Evolutionary conservation across 2,888 invertebrate species (phyloP).

Genomic region (Eledona agricola): DNA sequence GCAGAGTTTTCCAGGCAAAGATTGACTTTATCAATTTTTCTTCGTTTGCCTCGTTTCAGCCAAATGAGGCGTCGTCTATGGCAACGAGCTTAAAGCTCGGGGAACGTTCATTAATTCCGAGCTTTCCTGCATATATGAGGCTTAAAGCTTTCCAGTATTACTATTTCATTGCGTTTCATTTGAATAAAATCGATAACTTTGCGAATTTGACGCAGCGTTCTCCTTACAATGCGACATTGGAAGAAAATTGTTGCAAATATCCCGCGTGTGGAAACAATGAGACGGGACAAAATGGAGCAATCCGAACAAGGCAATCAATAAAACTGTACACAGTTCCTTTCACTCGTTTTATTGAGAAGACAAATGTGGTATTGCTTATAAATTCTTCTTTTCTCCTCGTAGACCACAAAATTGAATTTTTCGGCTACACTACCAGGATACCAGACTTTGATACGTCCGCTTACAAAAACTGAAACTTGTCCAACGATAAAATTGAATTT

Average conservation of each 20-base stretch:
- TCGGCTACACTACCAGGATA: no score
- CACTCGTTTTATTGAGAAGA: conserved; percentile 17
- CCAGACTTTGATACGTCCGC: no score
- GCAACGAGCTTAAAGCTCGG: conserved; percentile 16
- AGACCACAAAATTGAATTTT: no score
- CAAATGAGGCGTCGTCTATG: conserved; percentile 8
- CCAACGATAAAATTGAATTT: no score
- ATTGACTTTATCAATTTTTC: not conserved
- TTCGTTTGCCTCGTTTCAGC: not conserved
- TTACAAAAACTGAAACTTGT: no score
- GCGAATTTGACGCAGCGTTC: conserved; percentile 6
- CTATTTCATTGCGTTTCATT: conserved; percentile 12
- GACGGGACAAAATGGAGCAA: conserved; percentile 8
- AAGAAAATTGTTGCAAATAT: conserved; percentile 7
- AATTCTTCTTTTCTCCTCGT: no score
- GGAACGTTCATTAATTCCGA: conserved; percentile 22
- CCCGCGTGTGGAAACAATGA: conserved; percentile 5
- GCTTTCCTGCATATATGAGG: conserved; percentile 15
- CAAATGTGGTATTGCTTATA: no score
- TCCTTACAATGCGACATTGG: conserved; percentile 3
- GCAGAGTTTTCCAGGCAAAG: not conserved
- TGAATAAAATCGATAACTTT: conserved; percentile 13
- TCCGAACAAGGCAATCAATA: conserved; percentile 20
- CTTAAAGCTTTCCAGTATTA: conserved; percentile 16
- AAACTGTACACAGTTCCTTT: conserved; percentile 14